These are phyloP conservation scores for Liparis tanakae DNA, from an alignment of 2,797 vertebrate genomes.

Conservation along the genomic window DNA sequence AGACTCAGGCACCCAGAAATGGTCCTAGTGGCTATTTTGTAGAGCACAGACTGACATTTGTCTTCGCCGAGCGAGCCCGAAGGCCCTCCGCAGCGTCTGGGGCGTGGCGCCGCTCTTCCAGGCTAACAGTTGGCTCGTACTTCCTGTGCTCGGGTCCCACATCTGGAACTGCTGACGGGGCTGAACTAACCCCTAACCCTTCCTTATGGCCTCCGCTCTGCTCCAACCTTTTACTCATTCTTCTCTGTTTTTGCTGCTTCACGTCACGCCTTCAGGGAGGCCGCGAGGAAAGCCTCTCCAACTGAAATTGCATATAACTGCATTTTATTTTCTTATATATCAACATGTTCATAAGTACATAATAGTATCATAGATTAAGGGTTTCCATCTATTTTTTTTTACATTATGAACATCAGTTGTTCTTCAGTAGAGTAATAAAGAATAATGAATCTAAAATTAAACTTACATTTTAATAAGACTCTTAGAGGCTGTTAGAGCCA, in stretches of 20 bases:
- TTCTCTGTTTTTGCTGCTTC: conserved; percentile 5
- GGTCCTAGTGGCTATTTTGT: conserved; percentile 5
- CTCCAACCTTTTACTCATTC: conserved; percentile 15
- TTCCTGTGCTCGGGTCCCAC: conserved; percentile 42
- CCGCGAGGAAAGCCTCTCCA: background rate
- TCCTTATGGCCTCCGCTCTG: conserved; percentile 45
- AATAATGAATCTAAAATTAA: background rate
- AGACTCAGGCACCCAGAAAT: conserved; percentile 13
- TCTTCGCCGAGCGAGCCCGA: conserved; percentile 7
- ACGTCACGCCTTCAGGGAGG: too few species aligned
- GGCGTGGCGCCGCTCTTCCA: conserved; percentile 21
- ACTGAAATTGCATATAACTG: background rate
- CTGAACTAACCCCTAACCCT: too few species aligned
- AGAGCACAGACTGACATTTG: conserved; percentile 16
- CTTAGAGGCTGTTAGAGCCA: too few species aligned
- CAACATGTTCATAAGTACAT: background rate
- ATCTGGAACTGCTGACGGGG: conserved; percentile 51
- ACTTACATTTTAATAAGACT: background rate
- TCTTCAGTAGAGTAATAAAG: background rate
- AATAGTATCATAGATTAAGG: background rate
- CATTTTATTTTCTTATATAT: background rate
- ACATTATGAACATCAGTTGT: background rate
- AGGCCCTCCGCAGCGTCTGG: conserved; percentile 40
- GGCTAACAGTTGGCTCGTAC: conserved; percentile 49
- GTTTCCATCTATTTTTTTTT: background rate